phyloP scores from a whole-genome alignment of 1,140 invertebrate species.

The Cydia pomonella region DNA sequence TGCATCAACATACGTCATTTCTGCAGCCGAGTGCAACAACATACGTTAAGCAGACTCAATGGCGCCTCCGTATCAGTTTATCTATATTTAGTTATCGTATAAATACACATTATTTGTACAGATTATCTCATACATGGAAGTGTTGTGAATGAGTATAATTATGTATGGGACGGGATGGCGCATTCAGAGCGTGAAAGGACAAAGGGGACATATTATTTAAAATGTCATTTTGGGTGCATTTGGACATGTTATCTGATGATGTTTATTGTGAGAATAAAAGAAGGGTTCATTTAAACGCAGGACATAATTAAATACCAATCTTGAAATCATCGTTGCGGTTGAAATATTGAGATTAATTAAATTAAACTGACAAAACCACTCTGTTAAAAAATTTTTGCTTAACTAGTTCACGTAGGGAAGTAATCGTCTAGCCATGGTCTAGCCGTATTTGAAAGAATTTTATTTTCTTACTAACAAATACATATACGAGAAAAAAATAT shows the following conservation, averaged over 20 bases:
- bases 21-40: constrained; percentile 32
- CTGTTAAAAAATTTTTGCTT: too few species aligned
- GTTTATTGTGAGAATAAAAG: not conserved
- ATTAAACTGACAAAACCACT: too few species aligned
- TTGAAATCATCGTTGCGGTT: not conserved
- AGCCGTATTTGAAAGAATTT: too few species aligned
- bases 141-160: constrained; percentile 59
- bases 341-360: too few species aligned
- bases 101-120: constrained; percentile 46
- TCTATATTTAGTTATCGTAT: constrained; percentile 57
- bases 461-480: too few species aligned
- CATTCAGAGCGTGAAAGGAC: constrained; percentile 73
- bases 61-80: constrained; percentile 52
- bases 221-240: constrained; percentile 16
- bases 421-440: too few species aligned
- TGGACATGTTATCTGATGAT: constrained; percentile 31
- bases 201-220: constrained; percentile 59
- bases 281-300: not conserved
- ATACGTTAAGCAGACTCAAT: constrained; percentile 51
- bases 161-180: constrained; percentile 50
- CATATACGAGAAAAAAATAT: too few species aligned
- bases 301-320: too few species aligned
- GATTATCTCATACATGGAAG: constrained; percentile 46
- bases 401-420: too few species aligned
- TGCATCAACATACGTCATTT: constrained; percentile 1